Base-by-base conservation (phyloP, 2,797 vertebrate species). In the Apogon talboti region DNA sequence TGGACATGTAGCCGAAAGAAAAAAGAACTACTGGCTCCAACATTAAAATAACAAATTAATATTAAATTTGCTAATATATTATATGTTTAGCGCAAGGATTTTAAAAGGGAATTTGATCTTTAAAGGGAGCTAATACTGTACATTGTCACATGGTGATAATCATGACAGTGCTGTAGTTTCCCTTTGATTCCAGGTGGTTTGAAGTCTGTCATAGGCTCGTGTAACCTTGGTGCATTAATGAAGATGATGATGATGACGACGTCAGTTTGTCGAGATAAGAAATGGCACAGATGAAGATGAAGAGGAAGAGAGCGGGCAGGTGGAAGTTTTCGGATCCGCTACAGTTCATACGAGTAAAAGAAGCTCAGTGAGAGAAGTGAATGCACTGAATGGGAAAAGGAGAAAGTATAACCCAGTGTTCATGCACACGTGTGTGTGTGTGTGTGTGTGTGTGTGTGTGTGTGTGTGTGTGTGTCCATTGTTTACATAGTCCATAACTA, bases 401-500 rank as follows among this genome's bases (percentile, higher is more conserved):
- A 28, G 24, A 28, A 28, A 28, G 24, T 28, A 28, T 28, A 28
- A 28, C 24, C 24, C 3, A 28, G 24, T 28, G 9, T 21, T 7
- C n/a, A n/a, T n/a, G n/a, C n/a, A n/a, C n/a, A n/a, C n/a, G n/a
- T n/a, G n/a, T n/a, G n/a, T n/a, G n/a, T n/a, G n/a, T n/a, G n/a
- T n/a, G n/a, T n/a, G n/a, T n/a, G 5, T 5, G 2, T 2, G 21
- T 24, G 21, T 24, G 21, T 46, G 53, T 28, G 15, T 11, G 5
- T 8, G 8, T 12, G 18, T 60, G 12, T 49, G 13, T 48, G 47
- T 68, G 60, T 47, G 19, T 75, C 40, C 44, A 60, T 68, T 76
- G 73, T 87, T 85, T 79, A 76, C 51, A 81, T 54, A 41, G 52
- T 33, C 44, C 45, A 51, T 67, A 55, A 83, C 64, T 67, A 72